Evolutionary conservation across 1,140 invertebrate species (phyloP).

Genomic region (Halesus radiatus): DNA sequence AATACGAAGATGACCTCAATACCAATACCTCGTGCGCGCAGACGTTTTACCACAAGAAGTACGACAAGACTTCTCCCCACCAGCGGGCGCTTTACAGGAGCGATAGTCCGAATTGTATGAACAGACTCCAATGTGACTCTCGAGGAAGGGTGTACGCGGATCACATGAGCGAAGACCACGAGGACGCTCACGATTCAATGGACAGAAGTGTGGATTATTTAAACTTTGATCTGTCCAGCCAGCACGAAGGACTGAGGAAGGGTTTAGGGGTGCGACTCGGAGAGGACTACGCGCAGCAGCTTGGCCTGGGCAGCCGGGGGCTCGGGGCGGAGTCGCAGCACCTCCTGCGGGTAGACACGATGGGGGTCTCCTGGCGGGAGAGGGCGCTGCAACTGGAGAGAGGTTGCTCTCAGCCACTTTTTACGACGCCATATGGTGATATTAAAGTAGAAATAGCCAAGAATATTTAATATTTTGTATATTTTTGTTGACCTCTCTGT

Average conservation of each 20-base stretch:
- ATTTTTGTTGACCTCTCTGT: too few relatives aligned
- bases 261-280: slow-evolving; percentile 30
- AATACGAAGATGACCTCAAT: slow-evolving; percentile 57
- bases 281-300: slow-evolving; percentile 43
- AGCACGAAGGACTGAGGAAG: slow-evolving; percentile 53
- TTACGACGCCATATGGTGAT: slow-evolving; percentile 48
- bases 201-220: slow-evolving; percentile 53
- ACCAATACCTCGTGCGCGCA: slow-evolving; percentile 26
- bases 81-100: slow-evolving; percentile 64
- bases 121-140: slow-evolving; percentile 35
- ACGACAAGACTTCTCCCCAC: slow-evolving; percentile 68
- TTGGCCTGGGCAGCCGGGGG: not conserved
- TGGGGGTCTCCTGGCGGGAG: slow-evolving; percentile 70
- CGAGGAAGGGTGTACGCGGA: slow-evolving; percentile 37
- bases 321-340: slow-evolving; percentile 59
- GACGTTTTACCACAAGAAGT: slow-evolving; percentile 69
- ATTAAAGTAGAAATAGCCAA: slow-evolving; percentile 45
- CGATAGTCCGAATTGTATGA: slow-evolving; percentile 58
- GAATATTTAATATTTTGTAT: not conserved
- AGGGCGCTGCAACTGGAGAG: slow-evolving; percentile 72
- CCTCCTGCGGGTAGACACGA: slow-evolving; percentile 65
- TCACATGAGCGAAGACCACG: slow-evolving; percentile 33
- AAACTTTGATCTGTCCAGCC: slow-evolving; percentile 43
- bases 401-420: slow-evolving; percentile 61
- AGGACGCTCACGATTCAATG: slow-evolving; percentile 1